A percentile compares a stretch with the other conserved stretches of the same genome.
Conservation (phyloP, 2,113 vertebrate genomes). For the Oophaga pumilio region DNA sequence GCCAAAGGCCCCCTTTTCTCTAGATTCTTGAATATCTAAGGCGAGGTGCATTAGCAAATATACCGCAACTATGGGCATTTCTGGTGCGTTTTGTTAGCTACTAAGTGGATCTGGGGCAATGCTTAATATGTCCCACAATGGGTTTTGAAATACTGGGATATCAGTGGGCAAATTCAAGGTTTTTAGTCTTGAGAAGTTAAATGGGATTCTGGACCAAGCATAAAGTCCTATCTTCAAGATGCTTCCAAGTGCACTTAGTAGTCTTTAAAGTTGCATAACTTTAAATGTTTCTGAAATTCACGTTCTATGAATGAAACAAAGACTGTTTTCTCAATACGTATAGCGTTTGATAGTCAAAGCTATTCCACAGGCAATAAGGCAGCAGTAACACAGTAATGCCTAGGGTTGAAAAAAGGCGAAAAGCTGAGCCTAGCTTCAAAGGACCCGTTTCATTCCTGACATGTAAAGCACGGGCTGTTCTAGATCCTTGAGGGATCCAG, state of each 20-base stretch:
- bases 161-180: neutral
- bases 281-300: neutral
- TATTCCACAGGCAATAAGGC: conserved; percentile 24
- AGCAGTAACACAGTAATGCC: conserved; percentile 7
- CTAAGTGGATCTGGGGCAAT: too few species aligned
- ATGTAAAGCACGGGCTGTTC: neutral
- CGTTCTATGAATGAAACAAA: neutral
- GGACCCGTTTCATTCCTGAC: conserved; percentile 30
- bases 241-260: neutral
- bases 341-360: neutral
- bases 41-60: too few species aligned
- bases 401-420: neutral
- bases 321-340: neutral
- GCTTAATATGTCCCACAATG: too few species aligned
- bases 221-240: neutral
- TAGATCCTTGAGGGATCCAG: too few species aligned
- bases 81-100: too few species aligned
- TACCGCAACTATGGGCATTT: too few species aligned
- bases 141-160: too few species aligned
- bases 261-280: neutral
- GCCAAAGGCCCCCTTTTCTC: too few species aligned
- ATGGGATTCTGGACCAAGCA: neutral
- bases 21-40: too few species aligned
- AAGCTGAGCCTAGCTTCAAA: neutral
- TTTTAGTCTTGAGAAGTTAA: neutral